Evolutionary conservation across 2,113 vertebrate genomes (phyloP).

Genomic region (Poeciliopsis turrubarensis): DNA sequence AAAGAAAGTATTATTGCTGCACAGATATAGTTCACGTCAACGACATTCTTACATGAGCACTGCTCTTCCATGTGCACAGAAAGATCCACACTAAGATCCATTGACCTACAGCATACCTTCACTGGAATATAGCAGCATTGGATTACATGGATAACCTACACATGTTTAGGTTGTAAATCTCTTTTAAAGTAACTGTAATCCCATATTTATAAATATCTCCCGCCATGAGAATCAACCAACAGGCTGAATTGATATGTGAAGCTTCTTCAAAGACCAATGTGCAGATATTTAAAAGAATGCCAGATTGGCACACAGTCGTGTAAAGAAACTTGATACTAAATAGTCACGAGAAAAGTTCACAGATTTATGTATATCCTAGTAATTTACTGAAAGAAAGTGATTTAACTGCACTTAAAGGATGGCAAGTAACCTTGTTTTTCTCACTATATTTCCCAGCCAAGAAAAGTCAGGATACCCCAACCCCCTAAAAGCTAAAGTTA

Average conservation of each 20-base stretch:
- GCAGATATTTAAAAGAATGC: constrained; percentile 42
- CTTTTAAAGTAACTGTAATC: constrained; percentile 65
- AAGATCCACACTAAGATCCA: constrained; percentile 37
- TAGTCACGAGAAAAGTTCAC: no score
- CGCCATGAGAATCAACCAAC: constrained; percentile 31
- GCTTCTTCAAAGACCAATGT: constrained; percentile 20
- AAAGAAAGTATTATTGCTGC: neutral
- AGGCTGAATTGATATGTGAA: constrained; percentile 31
- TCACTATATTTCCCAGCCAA: no score
- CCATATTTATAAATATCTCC: constrained; percentile 53
- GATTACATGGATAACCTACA: constrained; percentile 57
- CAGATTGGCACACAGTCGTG: neutral
- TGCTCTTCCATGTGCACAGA: constrained; percentile 13
- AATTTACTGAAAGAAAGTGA: no score
- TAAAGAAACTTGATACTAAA: no score
- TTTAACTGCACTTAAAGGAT: no score
- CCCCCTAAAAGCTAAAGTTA: no score
- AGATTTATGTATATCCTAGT: no score
- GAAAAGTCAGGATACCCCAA: no score
- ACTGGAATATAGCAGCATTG: constrained; percentile 39
- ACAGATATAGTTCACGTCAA: constrained; percentile 1
- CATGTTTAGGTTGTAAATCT: constrained; percentile 49
- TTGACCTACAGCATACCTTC: constrained; percentile 52
- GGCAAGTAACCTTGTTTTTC: no score
- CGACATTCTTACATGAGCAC: neutral